Evolutionary conservation across 2,797 vertebrate species (phyloP), one percentile per base, ranked within the genome.

Genomic region (Serranus cabrilla): DNA sequence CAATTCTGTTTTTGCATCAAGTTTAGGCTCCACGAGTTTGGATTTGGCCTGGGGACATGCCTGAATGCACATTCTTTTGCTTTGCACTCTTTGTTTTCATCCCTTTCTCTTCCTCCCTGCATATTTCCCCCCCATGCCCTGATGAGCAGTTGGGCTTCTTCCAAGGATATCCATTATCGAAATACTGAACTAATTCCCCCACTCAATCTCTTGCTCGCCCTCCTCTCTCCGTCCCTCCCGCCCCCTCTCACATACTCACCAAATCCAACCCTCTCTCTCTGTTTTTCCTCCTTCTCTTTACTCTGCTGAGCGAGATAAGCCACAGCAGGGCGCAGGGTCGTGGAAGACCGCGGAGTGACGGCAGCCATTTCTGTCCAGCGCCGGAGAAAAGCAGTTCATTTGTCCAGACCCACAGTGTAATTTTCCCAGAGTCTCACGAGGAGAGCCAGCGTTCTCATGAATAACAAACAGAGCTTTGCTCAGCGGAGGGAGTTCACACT

Each of bases 401-500:
- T 76, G 73, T 78, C 72, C 37, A 45, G 70, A 60, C 55, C 52
- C 21, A 9, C 21, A 3, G 70, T 62, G 14, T 80, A 69, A 86
- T 89, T 90, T 85, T 79, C 78, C 71, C 85, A 75, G 72, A 81
- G 67, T 81, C 83, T 77, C 85, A 55, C 13, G 17, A 83, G 72
- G 51, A 78, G 75, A 77, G 78, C 45, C 61, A 17, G 61, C 57
- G 18, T 78, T 80, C 80, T 90, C 83, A 86, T 88, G 90, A 92
- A 90, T 89, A 93, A 85, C 86, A 88, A 94, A 85, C 80, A 80
- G 64, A 71, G 34, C 77, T 72, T n/a, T 3, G 71, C 83, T 84
- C 74, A 34, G 56, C 78, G 76, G 83, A 77, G 49, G 40, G 46
- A 66, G 81, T 73, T 75, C 75, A 79, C 65, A 3, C 78, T 5